Evolutionary conservation across 2,888 invertebrate species (phyloP), one percentile per base, ranked within the genome.

Genomic region (Torymus auratus): DNA sequence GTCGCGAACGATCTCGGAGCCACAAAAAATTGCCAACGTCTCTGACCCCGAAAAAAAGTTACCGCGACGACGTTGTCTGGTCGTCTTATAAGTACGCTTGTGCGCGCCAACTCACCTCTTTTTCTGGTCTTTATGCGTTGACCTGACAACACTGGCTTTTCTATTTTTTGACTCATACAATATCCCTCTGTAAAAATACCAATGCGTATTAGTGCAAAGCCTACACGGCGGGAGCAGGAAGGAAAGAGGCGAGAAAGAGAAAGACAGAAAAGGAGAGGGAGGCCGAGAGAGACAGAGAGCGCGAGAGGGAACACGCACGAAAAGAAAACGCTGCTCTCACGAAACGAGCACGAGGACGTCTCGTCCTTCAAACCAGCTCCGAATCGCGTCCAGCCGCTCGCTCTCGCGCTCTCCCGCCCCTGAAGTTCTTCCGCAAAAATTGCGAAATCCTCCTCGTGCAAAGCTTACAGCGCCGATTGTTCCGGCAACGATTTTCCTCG

Each of bases 151-250:
- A 98, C 96, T 96, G 98, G 98, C 97, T 98, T 98, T 97, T 98
- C 98, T 95, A 95, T 96, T 96, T 98, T 98, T 95, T 98, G 98
- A 98, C 97, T 98, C 98, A 98, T 98, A 98, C 97, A 98, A 98
- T 94, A 94, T 94, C 94, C 95, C 94, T 95, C 95, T 95, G 93
- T 86, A 94, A 94, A 76, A 77, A 72, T 41, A 60, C 1, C 11
- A 64, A 69, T 41, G 41, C 41, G 15, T 14, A 58, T 15, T 17
- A 17, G 15, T 41, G 50, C 41, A 1, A 50, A n/a, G 41, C 15
- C 15, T 12, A 7, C 11, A 15, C 10, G 50, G 3, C 17, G 60
- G 15, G 28, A 53, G 58, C 50, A 13, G 12, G 56, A n/a, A 11
- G 10, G 7, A 28, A 58, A 15, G n/a, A 4, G 14, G 50, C 14